phyloP scores from a whole-genome alignment of 2,888 invertebrate species.

The Nycteola revayana region DNA sequence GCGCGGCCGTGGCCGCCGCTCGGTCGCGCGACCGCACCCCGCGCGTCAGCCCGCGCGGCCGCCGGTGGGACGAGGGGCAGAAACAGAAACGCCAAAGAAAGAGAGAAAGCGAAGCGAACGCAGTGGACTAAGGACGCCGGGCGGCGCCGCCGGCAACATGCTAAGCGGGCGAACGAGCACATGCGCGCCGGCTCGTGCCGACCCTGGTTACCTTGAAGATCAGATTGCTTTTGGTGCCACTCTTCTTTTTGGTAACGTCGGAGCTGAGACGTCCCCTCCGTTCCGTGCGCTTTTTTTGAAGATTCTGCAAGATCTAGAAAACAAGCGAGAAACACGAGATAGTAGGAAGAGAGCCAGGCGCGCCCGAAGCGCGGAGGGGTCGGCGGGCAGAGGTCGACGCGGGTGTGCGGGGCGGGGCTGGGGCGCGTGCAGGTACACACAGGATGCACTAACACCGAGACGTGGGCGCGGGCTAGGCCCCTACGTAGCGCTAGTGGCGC shows the following conservation, averaged over 20 bases:
- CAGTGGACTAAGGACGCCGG: conserved; percentile 76
- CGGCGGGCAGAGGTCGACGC: conserved; percentile 58
- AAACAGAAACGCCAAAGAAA: conserved; percentile 73
- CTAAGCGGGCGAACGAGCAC: conserved; percentile 81
- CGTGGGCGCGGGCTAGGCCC: conserved; percentile 71
- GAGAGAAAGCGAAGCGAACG: conserved; percentile 78
- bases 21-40: conserved; percentile 58
- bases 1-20: conserved; percentile 59
- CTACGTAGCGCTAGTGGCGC: conserved; percentile 57
- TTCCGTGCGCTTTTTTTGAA: conserved; percentile 99
- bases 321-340: conserved; percentile 94
- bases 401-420: conserved; percentile 55
- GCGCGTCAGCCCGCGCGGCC: conserved; percentile 65
- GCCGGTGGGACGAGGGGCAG: conserved; percentile 67
- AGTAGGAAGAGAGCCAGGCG: conserved; percentile 86
- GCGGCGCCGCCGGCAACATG: conserved; percentile 74
- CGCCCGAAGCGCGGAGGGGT: conserved; percentile 66
- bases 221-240: conserved; percentile 98
- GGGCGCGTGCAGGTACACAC: conserved; percentile 62
- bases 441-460: conserved; percentile 76
- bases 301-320: conserved; percentile 99
- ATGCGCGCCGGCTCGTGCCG: conserved; percentile 81
- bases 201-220: conserved; percentile 97
- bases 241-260: conserved; percentile 95
- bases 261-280: conserved; percentile 98